Percentiles rank a stretch among this genome's conserved stretches.
Conservation (phyloP, 2,888 invertebrate genomes). For the Lysandra coridon region DNA sequence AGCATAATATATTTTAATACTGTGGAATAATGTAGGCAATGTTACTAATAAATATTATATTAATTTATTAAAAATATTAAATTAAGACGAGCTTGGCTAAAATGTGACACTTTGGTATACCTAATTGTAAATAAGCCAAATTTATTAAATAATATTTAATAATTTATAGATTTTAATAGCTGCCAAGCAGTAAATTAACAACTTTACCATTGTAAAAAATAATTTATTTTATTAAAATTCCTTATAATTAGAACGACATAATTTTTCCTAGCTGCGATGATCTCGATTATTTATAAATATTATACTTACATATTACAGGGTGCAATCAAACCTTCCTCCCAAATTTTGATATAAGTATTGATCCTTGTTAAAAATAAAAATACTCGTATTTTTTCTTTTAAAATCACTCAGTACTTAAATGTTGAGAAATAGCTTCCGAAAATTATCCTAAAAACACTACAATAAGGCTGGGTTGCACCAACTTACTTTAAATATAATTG, state of each 20-base stretch:
- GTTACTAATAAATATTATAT: neutral
- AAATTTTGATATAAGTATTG: too few species aligned
- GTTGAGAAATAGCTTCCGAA: too few species aligned
- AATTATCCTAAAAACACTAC: too few species aligned
- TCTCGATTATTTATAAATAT: slow-evolving; percentile 14
- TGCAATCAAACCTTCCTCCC: too few species aligned
- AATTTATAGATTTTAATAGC: neutral
- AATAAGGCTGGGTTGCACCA: too few species aligned
- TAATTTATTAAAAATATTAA: neutral
- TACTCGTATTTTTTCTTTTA: too few species aligned
- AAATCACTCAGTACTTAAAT: too few species aligned
- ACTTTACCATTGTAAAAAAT: neutral
- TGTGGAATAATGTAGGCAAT: slow-evolving; percentile 1
- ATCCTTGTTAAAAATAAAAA: too few species aligned
- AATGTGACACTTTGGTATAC: neutral
- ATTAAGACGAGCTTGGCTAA: slow-evolving; percentile 6
- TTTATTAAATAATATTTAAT: neutral
- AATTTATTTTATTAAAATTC: slow-evolving; percentile 10
- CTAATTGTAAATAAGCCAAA: slow-evolving; percentile 2
- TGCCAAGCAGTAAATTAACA: slow-evolving; percentile 18
- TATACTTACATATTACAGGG: neutral
- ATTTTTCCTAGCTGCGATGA: slow-evolving; percentile 2
- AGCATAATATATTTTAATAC: neutral
- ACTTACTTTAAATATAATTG: too few species aligned
- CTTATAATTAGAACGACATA: neutral